Evolutionary conservation across 2,113 vertebrate species (phyloP).

Genomic region (Bos indicus): DNA sequence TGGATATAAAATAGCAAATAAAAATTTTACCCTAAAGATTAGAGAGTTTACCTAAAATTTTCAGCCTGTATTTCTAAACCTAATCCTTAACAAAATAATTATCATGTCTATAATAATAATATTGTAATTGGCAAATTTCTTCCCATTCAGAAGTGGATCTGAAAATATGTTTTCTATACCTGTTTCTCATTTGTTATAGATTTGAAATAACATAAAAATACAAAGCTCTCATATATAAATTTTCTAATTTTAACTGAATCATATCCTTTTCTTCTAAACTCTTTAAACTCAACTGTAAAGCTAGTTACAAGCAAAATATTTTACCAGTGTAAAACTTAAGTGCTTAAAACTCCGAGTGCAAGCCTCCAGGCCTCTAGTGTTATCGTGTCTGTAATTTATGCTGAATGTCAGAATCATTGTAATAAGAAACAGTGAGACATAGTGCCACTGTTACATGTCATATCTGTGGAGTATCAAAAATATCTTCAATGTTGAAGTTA

Average conservation of each 20-base stretch:
- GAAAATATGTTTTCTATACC: background rate
- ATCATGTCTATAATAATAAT: background rate
- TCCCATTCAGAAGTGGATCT: background rate
- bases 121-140: background rate
- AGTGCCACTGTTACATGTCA: background rate
- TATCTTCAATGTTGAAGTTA: background rate
- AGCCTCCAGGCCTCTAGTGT: background rate
- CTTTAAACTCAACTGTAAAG: background rate
- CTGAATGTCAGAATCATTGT: conserved; percentile 5
- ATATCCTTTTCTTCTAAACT: background rate
- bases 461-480: conserved; percentile 11
- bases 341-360: background rate
- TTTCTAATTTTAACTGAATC: background rate
- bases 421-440: conserved; percentile 5
- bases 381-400: background rate
- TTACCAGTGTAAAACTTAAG: background rate
- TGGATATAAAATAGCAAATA: background rate
- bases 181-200: background rate
- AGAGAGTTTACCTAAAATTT: background rate
- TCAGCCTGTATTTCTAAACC: background rate
- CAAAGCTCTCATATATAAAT: background rate
- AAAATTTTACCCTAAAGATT: background rate
- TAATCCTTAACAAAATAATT: background rate
- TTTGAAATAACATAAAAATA: background rate
- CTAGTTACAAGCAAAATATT: background rate